Base-by-base conservation (phyloP, 2,797 vertebrate species). In the Thamnophis elegans region DNA sequence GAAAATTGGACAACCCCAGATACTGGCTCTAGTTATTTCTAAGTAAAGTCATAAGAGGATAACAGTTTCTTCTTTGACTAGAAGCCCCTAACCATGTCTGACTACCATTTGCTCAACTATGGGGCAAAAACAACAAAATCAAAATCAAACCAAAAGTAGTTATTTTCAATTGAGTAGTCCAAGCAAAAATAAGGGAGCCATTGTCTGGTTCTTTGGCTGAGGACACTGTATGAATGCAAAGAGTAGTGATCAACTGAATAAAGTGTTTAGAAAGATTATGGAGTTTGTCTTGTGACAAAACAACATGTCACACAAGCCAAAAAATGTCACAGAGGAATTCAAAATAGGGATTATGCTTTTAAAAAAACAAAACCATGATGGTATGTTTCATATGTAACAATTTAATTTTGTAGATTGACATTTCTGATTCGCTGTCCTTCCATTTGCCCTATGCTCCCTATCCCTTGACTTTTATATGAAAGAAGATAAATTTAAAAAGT, bases 381-480 rank as follows among this genome's bases (percentile, higher is more conserved):
- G 90, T 95, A 94, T 92, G 97, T 97, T 96, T 95, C 97, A 94
- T 96, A 89, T 95, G 94, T 96, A 95, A 96, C 92, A 90, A 88
- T 97, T 97, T 98, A 94, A 97, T 97, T 98, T 97, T 97, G 93
- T 97, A 97, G 94, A 93, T 96, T 97, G 94, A 94, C 95, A 96
- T 96, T 96, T 95, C 95, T 92, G 62, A 94, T 96, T 95, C 92
- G 94, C 94, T 97, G 88, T 96, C 97, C 93, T 97, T 96, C 96
- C 97, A 97, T 97, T 95, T 97, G 91, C 96, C 95, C 96, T 95
- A 68, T 89, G 95, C 93, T 96, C 95, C 96, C 95, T 97, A 97
- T 96, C 92, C 95, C 94, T 95, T 97, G 96, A 97, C 97, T 98
- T 98, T 98, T 98, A 95, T 96, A 97, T 97, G 96, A 97, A 97